Evolutionary conservation across 2,113 vertebrate genomes (phyloP).

Genomic region (Dicaeum eximium): DNA sequence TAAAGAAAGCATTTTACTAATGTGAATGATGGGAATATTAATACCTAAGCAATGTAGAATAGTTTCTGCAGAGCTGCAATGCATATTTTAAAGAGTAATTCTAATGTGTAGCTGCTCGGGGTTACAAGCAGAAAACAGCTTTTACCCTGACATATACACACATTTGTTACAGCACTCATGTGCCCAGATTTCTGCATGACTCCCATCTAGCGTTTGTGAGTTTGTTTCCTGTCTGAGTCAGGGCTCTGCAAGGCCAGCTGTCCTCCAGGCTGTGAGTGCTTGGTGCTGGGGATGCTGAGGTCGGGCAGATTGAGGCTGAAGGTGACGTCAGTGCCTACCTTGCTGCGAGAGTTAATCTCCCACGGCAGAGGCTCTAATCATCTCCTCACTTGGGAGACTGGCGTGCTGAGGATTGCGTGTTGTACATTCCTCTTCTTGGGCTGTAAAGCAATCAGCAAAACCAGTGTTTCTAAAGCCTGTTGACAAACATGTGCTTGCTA

Average conservation of each 20-base stretch:
- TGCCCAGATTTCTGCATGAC: not conserved
- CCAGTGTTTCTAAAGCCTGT: not conserved
- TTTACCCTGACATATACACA: not conserved
- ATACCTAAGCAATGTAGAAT: not conserved
- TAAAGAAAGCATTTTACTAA: not conserved
- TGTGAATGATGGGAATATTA: not conserved
- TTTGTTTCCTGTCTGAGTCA: not conserved
- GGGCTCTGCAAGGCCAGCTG: conserved; percentile 21
- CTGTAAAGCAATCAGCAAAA: not conserved
- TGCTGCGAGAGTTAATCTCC: conserved; percentile 70
- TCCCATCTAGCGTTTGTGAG: not conserved
- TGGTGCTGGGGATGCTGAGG: not conserved
- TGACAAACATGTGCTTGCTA: not conserved
- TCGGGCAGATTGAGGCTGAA: conserved; percentile 69
- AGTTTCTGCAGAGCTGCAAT: not conserved
- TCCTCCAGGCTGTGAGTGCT: not conserved
- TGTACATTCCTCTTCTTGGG: not conserved
- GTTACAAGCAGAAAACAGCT: conserved; percentile 21
- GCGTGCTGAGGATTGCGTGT: conserved; percentile 41
- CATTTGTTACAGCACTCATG: not conserved
- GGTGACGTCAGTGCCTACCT: conserved; percentile 74
- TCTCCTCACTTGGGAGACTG: conserved; percentile 72
- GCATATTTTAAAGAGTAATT: not conserved
- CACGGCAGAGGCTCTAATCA: conserved; percentile 48
- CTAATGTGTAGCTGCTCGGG: conserved; percentile 27